Conservation (phyloP, 2,888 invertebrate species). For the Oxycera nigricornis region DNA sequence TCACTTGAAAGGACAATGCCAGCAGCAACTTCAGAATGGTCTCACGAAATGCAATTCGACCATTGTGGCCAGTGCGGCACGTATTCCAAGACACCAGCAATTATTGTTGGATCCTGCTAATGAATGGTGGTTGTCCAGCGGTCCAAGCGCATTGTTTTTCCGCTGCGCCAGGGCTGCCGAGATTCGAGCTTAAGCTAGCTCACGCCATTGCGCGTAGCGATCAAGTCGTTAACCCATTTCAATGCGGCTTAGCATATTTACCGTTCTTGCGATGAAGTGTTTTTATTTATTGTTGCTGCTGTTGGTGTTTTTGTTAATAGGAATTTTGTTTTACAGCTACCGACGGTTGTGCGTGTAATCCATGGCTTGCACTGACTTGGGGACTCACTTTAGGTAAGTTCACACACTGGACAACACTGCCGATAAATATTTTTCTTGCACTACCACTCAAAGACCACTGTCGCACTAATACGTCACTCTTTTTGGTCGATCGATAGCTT, state of each 20-base stretch:
- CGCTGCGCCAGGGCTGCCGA: too few species aligned
- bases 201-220: background rate
- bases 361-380: background rate
- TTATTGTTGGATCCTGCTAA: background rate
- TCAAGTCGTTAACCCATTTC: conserved; percentile 30
- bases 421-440: background rate
- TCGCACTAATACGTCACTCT: conserved; percentile 1
- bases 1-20: too few species aligned
- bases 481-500: conserved; percentile 23
- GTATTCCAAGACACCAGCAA: too few species aligned
- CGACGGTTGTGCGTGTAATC: conserved; percentile 3
- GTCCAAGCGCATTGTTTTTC: too few species aligned
- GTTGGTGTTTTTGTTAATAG: background rate
- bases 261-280: conserved; percentile 23
- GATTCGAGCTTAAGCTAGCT: too few species aligned
- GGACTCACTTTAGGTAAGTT: background rate
- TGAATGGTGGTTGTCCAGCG: too few species aligned
- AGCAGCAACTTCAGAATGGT: too few species aligned
- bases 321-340: background rate
- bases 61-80: too few species aligned
- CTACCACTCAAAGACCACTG: background rate
- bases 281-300: background rate
- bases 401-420: background rate
- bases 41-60: too few species aligned
- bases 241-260: conserved; percentile 5